Base-by-base conservation (phyloP, 37 sponge, comb jelly and placozoan species). In the Aplysina aerophoba region DNA sequence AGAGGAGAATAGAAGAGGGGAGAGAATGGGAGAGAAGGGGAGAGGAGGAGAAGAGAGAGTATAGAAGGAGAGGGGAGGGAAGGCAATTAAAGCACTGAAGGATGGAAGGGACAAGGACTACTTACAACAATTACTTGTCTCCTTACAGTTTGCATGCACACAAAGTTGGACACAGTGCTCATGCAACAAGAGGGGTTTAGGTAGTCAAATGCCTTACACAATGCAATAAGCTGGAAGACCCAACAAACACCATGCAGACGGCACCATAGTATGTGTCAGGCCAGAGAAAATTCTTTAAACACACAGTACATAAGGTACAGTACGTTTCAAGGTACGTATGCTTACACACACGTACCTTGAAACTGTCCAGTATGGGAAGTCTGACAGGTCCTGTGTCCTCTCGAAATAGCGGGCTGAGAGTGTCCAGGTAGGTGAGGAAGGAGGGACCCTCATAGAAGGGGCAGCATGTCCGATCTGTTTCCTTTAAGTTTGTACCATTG, bases 321-420 rank as follows among this genome's bases (percentile, higher is more conserved):
- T 80, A 11, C 33, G 55, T 80, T 55, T 6, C 20, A 30, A 56
- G 35, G 27, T 57, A 22, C 55, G 50, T 35, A 66, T n/a, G 27
- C 65, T 21, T 14, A 27, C 39, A 31, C 40, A 59, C 82, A 81
- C 39, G 21, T 59, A 95, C 96, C 88, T 94, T 98, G 80, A 88
- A 92, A 44, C 94, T 96, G 80, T 98, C 99, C 0, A 92, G 81
- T 53, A 98, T 91, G 53, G 99, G 97, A 82, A 98, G 88, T 79
- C 96, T 88, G 64, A 92, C 90, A 4, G 90, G 88, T 2, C 95
- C 96, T 53, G 83, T 82, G 44, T 91, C 89, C 20, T 90, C 88
- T n/a, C 96, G 58, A 28, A 81, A 71, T 27, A 99, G 66, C 15
- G 96, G 77, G 28, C 95, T 91, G 40, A 97, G 85, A 21, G 66